These are phyloP conservation scores for Drosophila pandora DNA, from an alignment of 1,140 invertebrate genomes.

Conservation along the genomic window DNA sequence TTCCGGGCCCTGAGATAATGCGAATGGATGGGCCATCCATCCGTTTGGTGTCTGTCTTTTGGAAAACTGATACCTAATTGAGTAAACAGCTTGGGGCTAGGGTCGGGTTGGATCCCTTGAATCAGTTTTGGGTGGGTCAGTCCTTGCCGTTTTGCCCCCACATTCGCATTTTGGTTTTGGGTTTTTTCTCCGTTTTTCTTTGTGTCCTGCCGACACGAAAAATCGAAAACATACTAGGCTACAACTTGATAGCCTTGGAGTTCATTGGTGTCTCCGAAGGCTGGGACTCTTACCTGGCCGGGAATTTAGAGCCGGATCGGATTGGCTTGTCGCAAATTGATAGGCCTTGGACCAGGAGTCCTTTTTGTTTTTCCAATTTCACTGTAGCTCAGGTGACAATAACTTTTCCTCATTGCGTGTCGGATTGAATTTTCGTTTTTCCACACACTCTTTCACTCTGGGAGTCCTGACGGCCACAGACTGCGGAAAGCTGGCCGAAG, in stretches of 20 bases:
- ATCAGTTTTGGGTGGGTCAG: slow-evolving; percentile 35
- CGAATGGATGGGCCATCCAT: slow-evolving; percentile 30
- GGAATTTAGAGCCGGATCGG: slow-evolving; percentile 21
- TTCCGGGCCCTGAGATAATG: slow-evolving; percentile 18
- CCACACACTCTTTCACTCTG: slow-evolving; percentile 39
- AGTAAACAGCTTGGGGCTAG: slow-evolving; percentile 62
- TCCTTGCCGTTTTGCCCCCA: slow-evolving; percentile 11
- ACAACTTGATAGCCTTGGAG: slow-evolving; percentile 21
- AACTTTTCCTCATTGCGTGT: slow-evolving; percentile 33
- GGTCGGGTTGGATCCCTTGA: slow-evolving; percentile 42
- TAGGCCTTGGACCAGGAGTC: background rate
- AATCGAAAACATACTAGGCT: slow-evolving; percentile 71
- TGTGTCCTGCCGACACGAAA: slow-evolving; percentile 60
- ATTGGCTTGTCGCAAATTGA: background rate
- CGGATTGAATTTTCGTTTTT: slow-evolving; percentile 8
- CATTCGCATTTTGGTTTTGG: slow-evolving; percentile 16
- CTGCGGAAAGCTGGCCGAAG: slow-evolving; percentile 58
- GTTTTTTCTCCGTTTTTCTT: slow-evolving; percentile 13
- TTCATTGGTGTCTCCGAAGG: background rate
- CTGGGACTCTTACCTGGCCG: slow-evolving; percentile 34
- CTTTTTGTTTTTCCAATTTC: slow-evolving; percentile 18
- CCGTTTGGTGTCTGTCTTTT: slow-evolving; percentile 24
- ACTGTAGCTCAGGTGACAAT: slow-evolving; percentile 18
- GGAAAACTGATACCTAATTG: slow-evolving; percentile 75
- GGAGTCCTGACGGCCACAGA: slow-evolving; percentile 51